Base-by-base conservation (phyloP, 1,140 invertebrate species). In the Psix sp. region DNA sequence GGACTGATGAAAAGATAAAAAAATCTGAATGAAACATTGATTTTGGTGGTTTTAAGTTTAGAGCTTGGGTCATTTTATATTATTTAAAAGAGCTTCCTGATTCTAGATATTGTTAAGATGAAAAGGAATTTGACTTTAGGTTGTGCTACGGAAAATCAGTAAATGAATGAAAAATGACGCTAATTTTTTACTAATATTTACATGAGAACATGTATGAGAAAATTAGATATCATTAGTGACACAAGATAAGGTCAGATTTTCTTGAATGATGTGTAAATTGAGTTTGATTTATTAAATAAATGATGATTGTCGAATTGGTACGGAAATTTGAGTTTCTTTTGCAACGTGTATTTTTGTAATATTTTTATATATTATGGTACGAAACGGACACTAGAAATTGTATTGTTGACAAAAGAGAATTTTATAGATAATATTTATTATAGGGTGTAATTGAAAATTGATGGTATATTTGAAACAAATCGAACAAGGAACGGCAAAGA, bases 301-400 rank as follows among this genome's bases (percentile, higher is more conserved):
- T 24, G 3, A 35, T 35, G 33, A 35, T 35, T 35, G 13, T 65
- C 38, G 60, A 60, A 65, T 73, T 57, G 43, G 60, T 60, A 65
- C 10, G 52, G 36, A 62, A 59, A 73, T 66, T 66, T 46, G 40
- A 66, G 60, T 73, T 73, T 21, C 40, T 66, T 73, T 66, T 17
- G 26, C 9, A 21, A 66, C 59, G 60, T 60, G 60, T 73, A 66
- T 73, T 73, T 73, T 73, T 73, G 31, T 67, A 67, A 67, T 82
- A 83, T 83, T 83, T 83, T 83, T 83, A 80, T 82, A 83, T 83
- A 79, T 76, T 54, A 52, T 49, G 26, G n/a, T n/a, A 74, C 60
- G 63, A 77, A 74, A 62, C 68, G 51, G 48, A 57, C 21, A 56
- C 62, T 74, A 74, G 71, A 67, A 74, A 74, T 67, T 67, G 71